Base-by-base conservation (phyloP, 2,888 invertebrate species). In the Petrolisthes manimaculis region DNA sequence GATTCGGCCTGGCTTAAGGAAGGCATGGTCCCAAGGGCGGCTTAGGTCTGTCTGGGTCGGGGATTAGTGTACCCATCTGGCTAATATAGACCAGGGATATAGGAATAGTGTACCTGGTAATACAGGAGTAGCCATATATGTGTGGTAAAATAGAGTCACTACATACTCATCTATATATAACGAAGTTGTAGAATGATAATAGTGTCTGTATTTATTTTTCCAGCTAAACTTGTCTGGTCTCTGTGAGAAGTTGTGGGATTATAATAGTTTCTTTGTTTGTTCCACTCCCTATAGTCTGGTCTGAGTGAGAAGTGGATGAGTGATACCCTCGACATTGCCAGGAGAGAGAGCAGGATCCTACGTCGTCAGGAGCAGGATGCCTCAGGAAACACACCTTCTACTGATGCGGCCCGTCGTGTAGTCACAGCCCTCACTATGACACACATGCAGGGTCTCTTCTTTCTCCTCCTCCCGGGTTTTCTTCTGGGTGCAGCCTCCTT, bases 251-350 rank as follows among this genome's bases (percentile, higher is more conserved):
- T 14, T 4, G 9, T 14, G 21, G 12, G 21, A 37, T 75, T 12
- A 75, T 75, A 21, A 75, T 24, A 21, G 21, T 37, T 14, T 75
- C 37, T n/a, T 24, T n/a, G n/a, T n/a, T n/a, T 12, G 1, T 61
- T 61, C 18, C 61, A 9, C 18, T 9, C 18, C 9, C 18, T 61
- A 18, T 61, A 61, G 82, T 56, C 67, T 14, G 82, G 82, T 24
- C 67, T 82, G 82, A n/a, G 37, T 55, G 82, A 82, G 37, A 56
- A 61, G 37, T 61, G 82, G 82, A 67, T 61, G 69, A 67, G 14
- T 12, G 24, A 82, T 1, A 67, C 51, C 14, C 24, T 82, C 2
- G 51, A 82, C 24, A 21, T 61, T 9, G 67, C 67, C 24, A 82
- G 53, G 67, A 3, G 61, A 14, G 67, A 61, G 8, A 82, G 82